Conservation (phyloP, 1,140 invertebrate species). For the Pteromalus puparum region DNA sequence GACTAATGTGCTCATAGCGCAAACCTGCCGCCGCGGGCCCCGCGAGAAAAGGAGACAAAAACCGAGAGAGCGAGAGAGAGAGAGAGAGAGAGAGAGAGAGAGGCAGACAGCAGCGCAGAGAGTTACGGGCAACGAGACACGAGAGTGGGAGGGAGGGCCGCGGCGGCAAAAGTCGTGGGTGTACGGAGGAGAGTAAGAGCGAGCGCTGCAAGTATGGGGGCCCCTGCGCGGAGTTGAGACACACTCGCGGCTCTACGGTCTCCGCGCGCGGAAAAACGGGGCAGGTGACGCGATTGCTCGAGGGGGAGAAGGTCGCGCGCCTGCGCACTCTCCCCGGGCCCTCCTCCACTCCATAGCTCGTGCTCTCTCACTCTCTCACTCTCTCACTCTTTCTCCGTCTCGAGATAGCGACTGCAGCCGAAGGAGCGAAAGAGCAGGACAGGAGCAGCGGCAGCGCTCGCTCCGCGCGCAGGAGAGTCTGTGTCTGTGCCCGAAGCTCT, state of each 20-base stretch:
- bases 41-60: slow-evolving; percentile 36
- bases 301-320: slow-evolving; percentile 55
- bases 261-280: slow-evolving; percentile 43
- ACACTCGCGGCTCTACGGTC: not conserved
- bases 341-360: not conserved
- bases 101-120: no score
- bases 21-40: slow-evolving; percentile 17
- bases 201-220: not conserved
- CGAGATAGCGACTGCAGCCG: not conserved
- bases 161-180: slow-evolving; percentile 41
- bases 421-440: not conserved
- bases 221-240: slow-evolving; percentile 8
- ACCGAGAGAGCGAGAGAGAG: slow-evolving; percentile 31
- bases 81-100: slow-evolving; percentile 20
- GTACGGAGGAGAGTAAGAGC: not conserved
- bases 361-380: not conserved
- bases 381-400: not conserved
- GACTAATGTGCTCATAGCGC: slow-evolving; percentile 27
- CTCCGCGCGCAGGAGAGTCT: not conserved
- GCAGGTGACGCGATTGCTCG: slow-evolving; percentile 49
- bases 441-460: not conserved
- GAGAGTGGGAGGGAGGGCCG: not conserved
- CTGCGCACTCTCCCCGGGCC: slow-evolving; percentile 40
- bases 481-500: not conserved
- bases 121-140: no score